Percentiles rank a stretch among this genome's conserved stretches.
Conservation (phyloP, 2,797 vertebrate genomes). For the Lacerta viridis region DNA sequence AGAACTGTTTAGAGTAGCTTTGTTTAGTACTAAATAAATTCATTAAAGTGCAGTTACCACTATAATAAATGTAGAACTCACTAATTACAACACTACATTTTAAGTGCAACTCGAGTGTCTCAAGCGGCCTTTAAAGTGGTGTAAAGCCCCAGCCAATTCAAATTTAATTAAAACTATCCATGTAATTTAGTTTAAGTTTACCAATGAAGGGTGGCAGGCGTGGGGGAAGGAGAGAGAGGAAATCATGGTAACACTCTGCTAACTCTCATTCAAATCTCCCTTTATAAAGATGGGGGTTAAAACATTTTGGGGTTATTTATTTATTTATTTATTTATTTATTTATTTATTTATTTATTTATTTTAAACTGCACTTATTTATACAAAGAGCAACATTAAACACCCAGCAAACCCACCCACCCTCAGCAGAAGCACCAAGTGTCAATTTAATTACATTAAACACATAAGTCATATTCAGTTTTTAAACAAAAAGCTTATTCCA, state of each 20-base stretch:
- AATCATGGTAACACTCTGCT: conserved; percentile 53
- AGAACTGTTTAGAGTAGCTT: conserved; percentile 66
- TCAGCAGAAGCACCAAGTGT: background rate
- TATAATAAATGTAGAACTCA: conserved; percentile 80
- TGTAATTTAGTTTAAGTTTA: conserved; percentile 81
- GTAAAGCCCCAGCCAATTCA: conserved; percentile 79
- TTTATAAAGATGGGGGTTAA: conserved; percentile 27
- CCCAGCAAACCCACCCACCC: too few species aligned
- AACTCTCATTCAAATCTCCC: conserved; percentile 56
- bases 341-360: too few species aligned
- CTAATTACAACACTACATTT: conserved; percentile 80
- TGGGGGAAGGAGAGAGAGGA: background rate
- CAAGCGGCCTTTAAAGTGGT: conserved; percentile 79
- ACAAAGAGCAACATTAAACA: too few species aligned
- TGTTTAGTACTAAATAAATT: conserved; percentile 71
- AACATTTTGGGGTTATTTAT: background rate
- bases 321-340: too few species aligned
- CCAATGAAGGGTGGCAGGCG: conserved; percentile 62
- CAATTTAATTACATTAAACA: background rate
- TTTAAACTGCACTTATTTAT: too few species aligned
- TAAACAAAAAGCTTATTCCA: too few species aligned
- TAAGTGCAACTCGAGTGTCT: conserved; percentile 77
- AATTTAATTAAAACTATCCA: conserved; percentile 84
- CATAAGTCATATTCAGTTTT: too few species aligned
- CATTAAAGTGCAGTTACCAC: conserved; percentile 78